Conservation (phyloP, 1,140 invertebrate species). For the Conus betulinus region DNA sequence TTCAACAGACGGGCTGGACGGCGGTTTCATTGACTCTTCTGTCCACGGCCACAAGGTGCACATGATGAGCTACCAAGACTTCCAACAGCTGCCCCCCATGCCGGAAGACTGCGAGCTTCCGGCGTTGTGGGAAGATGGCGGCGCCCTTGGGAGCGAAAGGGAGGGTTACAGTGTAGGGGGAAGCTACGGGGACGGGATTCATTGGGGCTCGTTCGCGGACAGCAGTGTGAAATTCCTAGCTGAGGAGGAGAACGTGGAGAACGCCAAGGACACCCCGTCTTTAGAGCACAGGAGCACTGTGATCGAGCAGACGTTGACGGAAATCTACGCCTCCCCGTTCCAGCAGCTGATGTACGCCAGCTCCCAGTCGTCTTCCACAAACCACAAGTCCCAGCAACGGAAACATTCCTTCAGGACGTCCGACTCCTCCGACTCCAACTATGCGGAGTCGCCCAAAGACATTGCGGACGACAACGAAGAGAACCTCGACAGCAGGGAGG, state of each 20-base stretch:
- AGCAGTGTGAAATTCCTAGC: not conserved
- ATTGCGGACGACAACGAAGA: not conserved
- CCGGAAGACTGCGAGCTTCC: constrained; percentile 26
- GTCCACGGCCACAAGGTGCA: not conserved
- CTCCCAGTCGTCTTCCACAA: not conserved
- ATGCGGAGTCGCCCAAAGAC: not conserved
- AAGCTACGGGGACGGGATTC: not conserved
- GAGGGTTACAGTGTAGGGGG: not conserved
- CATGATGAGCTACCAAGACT: constrained; percentile 4
- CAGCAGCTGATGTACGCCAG: not conserved
- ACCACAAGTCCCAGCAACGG: not conserved
- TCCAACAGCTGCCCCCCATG: constrained; percentile 21
- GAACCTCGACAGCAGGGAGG: not conserved
- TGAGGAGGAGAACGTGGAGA: not conserved
- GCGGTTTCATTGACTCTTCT: not conserved
- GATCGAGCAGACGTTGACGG: constrained; percentile 21
- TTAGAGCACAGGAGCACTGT: not conserved
- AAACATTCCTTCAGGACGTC: not conserved
- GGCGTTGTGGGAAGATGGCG: constrained; percentile 27
- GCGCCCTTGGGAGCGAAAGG: not conserved
- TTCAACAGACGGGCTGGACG: too few relatives aligned
- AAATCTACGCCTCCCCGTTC: constrained; percentile 26
- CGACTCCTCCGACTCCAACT: not conserved
- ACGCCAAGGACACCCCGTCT: not conserved
- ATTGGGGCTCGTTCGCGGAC: not conserved